A percentile compares a stretch with the other conserved stretches of the same genome.
Evolutionary conservation across 2,888 invertebrate species (phyloP).

Genomic region (Empis livida): DNA sequence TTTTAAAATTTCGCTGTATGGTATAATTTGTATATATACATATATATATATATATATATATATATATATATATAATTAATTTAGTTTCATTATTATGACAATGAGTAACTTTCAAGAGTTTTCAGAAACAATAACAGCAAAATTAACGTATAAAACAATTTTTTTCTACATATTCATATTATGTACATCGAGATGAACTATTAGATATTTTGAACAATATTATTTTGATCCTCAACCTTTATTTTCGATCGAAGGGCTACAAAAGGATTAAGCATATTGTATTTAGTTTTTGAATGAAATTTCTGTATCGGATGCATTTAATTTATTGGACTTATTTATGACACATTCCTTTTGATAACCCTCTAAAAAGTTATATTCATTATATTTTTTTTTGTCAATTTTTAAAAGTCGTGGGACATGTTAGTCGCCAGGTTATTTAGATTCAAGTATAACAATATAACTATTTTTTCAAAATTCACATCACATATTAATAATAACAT

Average conservation of each 20-base stretch:
- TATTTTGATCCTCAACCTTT: background rate
- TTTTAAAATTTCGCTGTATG: slow-evolving; percentile 1
- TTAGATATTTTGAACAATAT: slow-evolving; percentile 5
- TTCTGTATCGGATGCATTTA: slow-evolving; percentile 34
- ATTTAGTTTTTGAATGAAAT: slow-evolving; percentile 1
- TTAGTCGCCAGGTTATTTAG: background rate
- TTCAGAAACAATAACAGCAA: too few relatives aligned
- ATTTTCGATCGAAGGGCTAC: too few relatives aligned
- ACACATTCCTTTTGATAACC: slow-evolving; percentile 16
- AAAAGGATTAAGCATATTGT: slow-evolving; percentile 9
- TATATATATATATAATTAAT: slow-evolving; percentile 18
- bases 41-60: too few relatives aligned
- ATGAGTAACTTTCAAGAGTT: slow-evolving; percentile 9
- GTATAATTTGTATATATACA: slow-evolving; percentile 5
- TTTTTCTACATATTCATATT: too few relatives aligned
- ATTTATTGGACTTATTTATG: slow-evolving; percentile 36
- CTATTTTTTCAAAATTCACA: too few relatives aligned
- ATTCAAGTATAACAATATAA: too few relatives aligned
- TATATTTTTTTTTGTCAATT: too few relatives aligned
- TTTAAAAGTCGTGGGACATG: background rate
- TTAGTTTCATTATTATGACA: slow-evolving; percentile 20
- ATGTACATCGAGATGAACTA: slow-evolving; percentile 1
- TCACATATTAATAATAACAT: too few relatives aligned
- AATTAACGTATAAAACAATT: too few relatives aligned
- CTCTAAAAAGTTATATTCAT: background rate